phyloP scores from a whole-genome alignment of 2,888 invertebrate species.

The Campaea margaritaria region DNA sequence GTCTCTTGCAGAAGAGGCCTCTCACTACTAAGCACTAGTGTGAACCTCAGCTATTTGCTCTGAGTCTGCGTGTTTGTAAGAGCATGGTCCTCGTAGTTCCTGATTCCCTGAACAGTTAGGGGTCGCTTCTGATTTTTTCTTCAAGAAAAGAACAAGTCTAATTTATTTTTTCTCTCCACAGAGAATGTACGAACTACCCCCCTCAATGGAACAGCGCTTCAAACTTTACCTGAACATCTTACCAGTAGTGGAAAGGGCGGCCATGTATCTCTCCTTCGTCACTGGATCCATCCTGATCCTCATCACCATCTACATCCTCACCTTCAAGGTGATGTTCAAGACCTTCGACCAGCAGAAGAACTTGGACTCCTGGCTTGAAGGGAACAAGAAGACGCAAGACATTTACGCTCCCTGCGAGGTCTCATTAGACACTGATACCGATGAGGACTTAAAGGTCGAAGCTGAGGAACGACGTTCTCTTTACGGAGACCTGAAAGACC shows the following conservation, averaged over 20 bases:
- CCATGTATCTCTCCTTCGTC: constrained; percentile 84
- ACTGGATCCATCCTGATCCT: constrained; percentile 82
- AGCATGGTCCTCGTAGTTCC: no score
- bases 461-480: constrained; percentile 43
- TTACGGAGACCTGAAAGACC: constrained; percentile 64
- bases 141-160: background rate
- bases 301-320: constrained; percentile 75
- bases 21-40: no score
- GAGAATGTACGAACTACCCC: constrained; percentile 89
- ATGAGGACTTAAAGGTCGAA: constrained; percentile 48
- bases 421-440: constrained; percentile 65
- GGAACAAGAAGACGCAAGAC: constrained; percentile 48
- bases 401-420: constrained; percentile 76
- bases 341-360: constrained; percentile 50
- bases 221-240: constrained; percentile 89
- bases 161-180: constrained; percentile 57
- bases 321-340: constrained; percentile 78
- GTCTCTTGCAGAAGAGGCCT: no score
- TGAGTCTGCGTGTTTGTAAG: no score
- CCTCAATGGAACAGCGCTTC: constrained; percentile 87
- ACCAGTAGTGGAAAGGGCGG: constrained; percentile 85
- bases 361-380: constrained; percentile 58
- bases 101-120: no score
- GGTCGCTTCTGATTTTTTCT: no score
- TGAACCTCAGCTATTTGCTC: no score